Evolutionary conservation across 1,140 invertebrate species (phyloP).

Genomic region (silkworm (Bombyx mori)): ASM3026992v2 NC_085127.1:5716501-5717000

Average conservation of each 20-base stretch:
- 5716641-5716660: too few relatives aligned
- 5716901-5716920: slow-evolving; percentile 80
- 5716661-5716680: too few relatives aligned
- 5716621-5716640: too few relatives aligned
- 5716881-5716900: slow-evolving; percentile 5
- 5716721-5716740: slow-evolving; percentile 2
- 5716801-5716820: slow-evolving; percentile 52
- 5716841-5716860: slow-evolving; percentile 49
- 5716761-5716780: slow-evolving; percentile 17
- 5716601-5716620: too few relatives aligned
- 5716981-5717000: slow-evolving; percentile 75
- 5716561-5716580: too few relatives aligned
- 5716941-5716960: slow-evolving; percentile 83
- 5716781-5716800: slow-evolving; percentile 38
- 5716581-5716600: too few relatives aligned
- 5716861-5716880: slow-evolving; percentile 42
- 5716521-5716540: neutral
- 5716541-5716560: too few relatives aligned
- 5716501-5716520: too few relatives aligned
- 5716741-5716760: slow-evolving; percentile 14
- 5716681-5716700: slow-evolving; percentile 45
- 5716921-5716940: slow-evolving; percentile 83
- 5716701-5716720: slow-evolving; percentile 9
- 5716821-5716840: slow-evolving; percentile 66
- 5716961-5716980: slow-evolving; percentile 76